phyloP scores from a whole-genome alignment of 2,888 invertebrate genomes.

The Apotomis capreana region DNA sequence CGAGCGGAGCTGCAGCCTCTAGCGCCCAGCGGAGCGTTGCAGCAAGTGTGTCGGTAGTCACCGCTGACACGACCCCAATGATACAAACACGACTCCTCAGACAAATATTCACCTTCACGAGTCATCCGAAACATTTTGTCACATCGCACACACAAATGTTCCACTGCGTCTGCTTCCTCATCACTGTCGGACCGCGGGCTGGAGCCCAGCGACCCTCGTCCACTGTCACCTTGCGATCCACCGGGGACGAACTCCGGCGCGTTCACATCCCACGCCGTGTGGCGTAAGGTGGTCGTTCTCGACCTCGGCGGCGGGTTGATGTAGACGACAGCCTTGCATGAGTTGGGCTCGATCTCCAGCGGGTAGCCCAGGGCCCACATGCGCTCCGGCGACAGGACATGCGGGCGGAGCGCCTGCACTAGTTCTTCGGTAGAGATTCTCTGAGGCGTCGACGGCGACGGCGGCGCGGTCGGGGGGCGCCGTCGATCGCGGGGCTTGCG shows the following conservation, averaged over 20 bases:
- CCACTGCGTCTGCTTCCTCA: constrained; percentile 82
- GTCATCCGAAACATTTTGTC: constrained; percentile 88
- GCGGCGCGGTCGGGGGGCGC: constrained; percentile 75
- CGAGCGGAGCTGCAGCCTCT: constrained; percentile 86
- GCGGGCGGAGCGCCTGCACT: constrained; percentile 82
- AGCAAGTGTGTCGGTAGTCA: constrained; percentile 85
- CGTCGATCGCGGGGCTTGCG: constrained; percentile 71
- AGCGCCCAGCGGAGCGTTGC: constrained; percentile 77
- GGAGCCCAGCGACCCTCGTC: constrained; percentile 81
- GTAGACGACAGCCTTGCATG: constrained; percentile 85
- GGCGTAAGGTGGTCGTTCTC: constrained; percentile 65
- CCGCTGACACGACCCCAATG: constrained; percentile 94
- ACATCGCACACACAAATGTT: constrained; percentile 89
- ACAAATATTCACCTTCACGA: constrained; percentile 87
- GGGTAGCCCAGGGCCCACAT: constrained; percentile 89
- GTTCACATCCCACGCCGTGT: constrained; percentile 84
- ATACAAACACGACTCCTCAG: constrained; percentile 90
- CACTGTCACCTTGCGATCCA: constrained; percentile 79
- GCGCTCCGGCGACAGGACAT: constrained; percentile 84
- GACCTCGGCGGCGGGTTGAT: constrained; percentile 81
- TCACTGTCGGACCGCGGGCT: constrained; percentile 83
- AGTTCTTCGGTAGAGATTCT: constrained; percentile 84
- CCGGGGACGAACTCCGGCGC: constrained; percentile 87
- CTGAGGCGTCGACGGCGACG: constrained; percentile 70
- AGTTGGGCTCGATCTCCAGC: constrained; percentile 84